Conservation (phyloP, 2,113 vertebrate genomes). For the Brachypteracias leptosomus region DNA sequence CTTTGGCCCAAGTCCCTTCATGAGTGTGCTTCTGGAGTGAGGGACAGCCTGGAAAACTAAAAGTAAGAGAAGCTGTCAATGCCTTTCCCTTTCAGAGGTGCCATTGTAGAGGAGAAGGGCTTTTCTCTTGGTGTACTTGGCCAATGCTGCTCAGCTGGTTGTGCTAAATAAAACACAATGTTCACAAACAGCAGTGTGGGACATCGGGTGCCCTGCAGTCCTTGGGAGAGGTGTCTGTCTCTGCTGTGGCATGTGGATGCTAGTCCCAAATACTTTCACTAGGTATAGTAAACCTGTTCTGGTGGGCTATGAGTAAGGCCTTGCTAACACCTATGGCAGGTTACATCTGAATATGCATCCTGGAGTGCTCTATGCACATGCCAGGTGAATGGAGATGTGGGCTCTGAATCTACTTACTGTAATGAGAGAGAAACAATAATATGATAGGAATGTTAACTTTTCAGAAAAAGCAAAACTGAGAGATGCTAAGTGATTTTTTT, state of each 20-base stretch:
- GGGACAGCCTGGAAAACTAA: background rate
- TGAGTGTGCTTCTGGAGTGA: background rate
- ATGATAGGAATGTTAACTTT: background rate
- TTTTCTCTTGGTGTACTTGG: background rate
- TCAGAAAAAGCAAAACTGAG: background rate
- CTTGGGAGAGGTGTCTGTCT: background rate
- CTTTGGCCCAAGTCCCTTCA: background rate
- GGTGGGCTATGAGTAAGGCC: background rate
- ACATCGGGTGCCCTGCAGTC: background rate
- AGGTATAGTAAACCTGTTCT: background rate
- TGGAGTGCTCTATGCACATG: rapidly evolving
- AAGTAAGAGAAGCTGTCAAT: background rate
- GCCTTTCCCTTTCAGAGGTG: background rate
- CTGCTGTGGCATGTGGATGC: background rate
- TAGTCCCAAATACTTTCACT: background rate
- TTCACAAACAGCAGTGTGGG: background rate
- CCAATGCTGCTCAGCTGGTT: background rate
- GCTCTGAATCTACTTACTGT: background rate
- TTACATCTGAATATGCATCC: background rate
- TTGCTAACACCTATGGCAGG: background rate
- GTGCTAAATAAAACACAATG: background rate
- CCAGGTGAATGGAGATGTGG: background rate
- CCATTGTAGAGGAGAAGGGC: background rate
- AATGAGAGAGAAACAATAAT: background rate
- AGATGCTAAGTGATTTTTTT: background rate